Percentiles rank a stretch among this genome's conserved stretches.
Evolutionary conservation across 2,113 vertebrate species (phyloP).

Genomic region (Ia io): DNA sequence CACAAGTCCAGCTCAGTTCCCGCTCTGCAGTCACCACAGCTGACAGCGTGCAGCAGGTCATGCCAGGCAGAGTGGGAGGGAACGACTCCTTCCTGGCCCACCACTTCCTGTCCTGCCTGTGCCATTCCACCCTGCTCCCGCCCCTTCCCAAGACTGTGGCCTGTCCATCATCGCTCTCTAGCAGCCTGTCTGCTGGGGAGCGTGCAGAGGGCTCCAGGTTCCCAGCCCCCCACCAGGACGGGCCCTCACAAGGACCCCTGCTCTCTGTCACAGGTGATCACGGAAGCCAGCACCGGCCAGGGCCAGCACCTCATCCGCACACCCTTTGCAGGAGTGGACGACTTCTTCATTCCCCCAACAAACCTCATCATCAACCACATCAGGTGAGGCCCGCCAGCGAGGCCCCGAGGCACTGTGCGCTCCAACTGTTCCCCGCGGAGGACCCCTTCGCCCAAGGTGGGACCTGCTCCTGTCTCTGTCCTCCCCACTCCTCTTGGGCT

Average conservation of each 20-base stretch:
- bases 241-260: neutral
- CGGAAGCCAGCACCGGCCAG: conserved; percentile 90
- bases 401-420: fast-evolving
- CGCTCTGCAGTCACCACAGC: neutral
- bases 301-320: conserved; percentile 87
- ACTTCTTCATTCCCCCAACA: conserved; percentile 96
- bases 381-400: conserved; percentile 82
- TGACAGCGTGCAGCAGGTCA: neutral
- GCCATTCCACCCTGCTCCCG: neutral
- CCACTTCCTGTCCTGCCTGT: neutral
- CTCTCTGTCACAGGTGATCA: conserved; percentile 88
- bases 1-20: neutral
- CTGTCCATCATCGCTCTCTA: neutral
- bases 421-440: neutral
- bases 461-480: neutral
- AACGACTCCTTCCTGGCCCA: fast-evolving
- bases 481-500: neutral
- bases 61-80: neutral
- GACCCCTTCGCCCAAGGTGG: neutral
- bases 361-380: conserved; percentile 98
- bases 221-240: neutral
- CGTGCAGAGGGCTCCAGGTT: fast-evolving
- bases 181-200: neutral
- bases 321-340: conserved; percentile 89
- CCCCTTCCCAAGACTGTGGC: neutral